Evolutionary conservation across 37 sponge, comb jelly and placozoan genomes (phyloP), one percentile per base, ranked within the genome.

Genomic region (Tethya wilhelma): DNA sequence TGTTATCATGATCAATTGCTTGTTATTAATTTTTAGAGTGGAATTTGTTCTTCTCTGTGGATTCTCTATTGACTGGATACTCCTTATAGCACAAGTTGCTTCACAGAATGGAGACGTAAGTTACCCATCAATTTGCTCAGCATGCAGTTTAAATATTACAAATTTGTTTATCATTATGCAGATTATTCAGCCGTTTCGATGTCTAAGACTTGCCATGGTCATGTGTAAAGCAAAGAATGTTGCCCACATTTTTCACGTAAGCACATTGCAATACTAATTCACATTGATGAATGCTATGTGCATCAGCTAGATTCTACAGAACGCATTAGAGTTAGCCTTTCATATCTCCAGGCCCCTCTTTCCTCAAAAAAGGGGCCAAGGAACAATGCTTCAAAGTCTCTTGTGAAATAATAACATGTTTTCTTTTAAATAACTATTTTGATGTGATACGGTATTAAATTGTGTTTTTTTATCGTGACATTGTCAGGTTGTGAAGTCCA

Each of bases 191-290:
- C 82, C 82, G 32, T 90, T 90, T 73, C 49, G 91, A 36, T 36
- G 44, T 2, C 49, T 90, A 11, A 39, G 91, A 55, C 39, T 67
- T 28, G 77, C 71, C 57, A 86, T 80, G 86, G 32, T 90, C 0
- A 38, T 86, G 29, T 86, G 81, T 71, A 90, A 90, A 38, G 60
- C 82, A 19, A 85, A 80, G 63, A 90, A 90, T 65, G 63, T 90
- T 39, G 77, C 66, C 5, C 91, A 90, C 62, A 70, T 90, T 29
- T 75, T 34, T 22, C 29, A 59, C 12, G 89, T 88, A 82, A 64
- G 87, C 56, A 9, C n/a, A n/a, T 62, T 28, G 8, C 20, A 26
- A 23, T 49, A 17, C 55, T 17, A 49, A 49, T 49, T 11, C 17
- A 20, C 17, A 49, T 20, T 49, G 55, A 49, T 11, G 55, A 17